Evolutionary conservation across 64 coral and sea anemone genomes (phyloP).

Genomic region (Orbicella faveolata): DNA sequence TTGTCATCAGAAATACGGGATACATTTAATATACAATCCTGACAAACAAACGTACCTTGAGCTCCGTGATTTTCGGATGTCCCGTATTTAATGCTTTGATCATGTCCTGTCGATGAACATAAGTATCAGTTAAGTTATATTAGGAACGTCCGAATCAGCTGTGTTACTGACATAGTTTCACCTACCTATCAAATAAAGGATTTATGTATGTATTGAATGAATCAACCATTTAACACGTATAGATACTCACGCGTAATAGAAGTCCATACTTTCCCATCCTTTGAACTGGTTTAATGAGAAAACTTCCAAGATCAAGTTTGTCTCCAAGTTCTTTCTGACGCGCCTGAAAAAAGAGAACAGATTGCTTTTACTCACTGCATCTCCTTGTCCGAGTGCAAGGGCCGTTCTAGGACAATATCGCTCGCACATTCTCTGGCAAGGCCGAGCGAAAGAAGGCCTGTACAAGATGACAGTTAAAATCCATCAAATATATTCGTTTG

Average conservation of each 20-base stretch:
- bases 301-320: slow-evolving; percentile 96
- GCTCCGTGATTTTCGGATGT: slow-evolving; percentile 51
- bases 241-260: slow-evolving; percentile 66
- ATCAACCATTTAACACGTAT: neutral
- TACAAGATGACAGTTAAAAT: too few species aligned
- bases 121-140: too few species aligned
- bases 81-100: slow-evolving; percentile 65
- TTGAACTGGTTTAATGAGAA: slow-evolving; percentile 97
- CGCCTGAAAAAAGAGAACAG: slow-evolving; percentile 51
- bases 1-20: neutral
- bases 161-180: too few species aligned
- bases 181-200: too few species aligned
- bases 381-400: too few species aligned
- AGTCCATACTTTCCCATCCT: slow-evolving; percentile 97
- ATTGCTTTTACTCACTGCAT: neutral
- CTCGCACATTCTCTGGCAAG: too few species aligned
- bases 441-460: too few species aligned
- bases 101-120: slow-evolving; percentile 80
- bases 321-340: slow-evolving; percentile 90
- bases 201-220: neutral
- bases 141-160: too few species aligned
- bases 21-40: neutral
- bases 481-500: too few species aligned
- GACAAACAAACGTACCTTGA: slow-evolving; percentile 48
- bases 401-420: too few species aligned